Base-by-base conservation (phyloP, 2,888 invertebrate species). In the Endotricha flammealis region DNA sequence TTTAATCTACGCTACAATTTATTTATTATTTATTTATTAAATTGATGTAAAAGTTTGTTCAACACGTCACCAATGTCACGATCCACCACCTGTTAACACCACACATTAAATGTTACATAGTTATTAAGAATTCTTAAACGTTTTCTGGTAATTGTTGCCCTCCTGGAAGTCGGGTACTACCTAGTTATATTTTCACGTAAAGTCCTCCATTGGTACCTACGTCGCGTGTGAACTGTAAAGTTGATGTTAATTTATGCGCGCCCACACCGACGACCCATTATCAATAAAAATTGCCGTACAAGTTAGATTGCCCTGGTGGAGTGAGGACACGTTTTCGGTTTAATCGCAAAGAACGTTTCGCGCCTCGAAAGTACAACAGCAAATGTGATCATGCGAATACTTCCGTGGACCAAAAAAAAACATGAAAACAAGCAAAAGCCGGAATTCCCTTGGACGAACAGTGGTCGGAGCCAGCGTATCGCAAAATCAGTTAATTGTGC, bases 401-500 rank as follows among this genome's bases (percentile, higher is more conserved):
- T 29, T 29, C 23, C 35, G 44, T 42, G 47, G 34, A 33, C 12
- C 47, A 42, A 56, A 56, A 51, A 59, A 54, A 62, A 64, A 61
- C 49, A 60, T 55, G 58, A 39, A 48, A 55, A 55, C 50, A 55
- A 57, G 46, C 49, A 55, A 49, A 50, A 61, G 53, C 54, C 56
- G 69, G 64, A 64, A 57, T 61, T 61, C 52, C 65, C 64, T 62
- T 42, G 50, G 44, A 42, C 53, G 53, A 48, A 36, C 46, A 50
- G 39, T 48, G 43, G 42, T 46, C 41, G 43, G 41, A 36, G 38
- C 38, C 41, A 38, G 24, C 38, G 32, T 39, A 38, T 37, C 46
- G 46, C 46, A 50, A 53, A 55, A 53, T 65, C 69, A 70, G 68
- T 75, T 61, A 57, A 51, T 64, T 56, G 57, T 65, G 57, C 46